Evolutionary conservation across 1,140 invertebrate species (phyloP).

Genomic region (Drosophila subpulchrella): DNA sequence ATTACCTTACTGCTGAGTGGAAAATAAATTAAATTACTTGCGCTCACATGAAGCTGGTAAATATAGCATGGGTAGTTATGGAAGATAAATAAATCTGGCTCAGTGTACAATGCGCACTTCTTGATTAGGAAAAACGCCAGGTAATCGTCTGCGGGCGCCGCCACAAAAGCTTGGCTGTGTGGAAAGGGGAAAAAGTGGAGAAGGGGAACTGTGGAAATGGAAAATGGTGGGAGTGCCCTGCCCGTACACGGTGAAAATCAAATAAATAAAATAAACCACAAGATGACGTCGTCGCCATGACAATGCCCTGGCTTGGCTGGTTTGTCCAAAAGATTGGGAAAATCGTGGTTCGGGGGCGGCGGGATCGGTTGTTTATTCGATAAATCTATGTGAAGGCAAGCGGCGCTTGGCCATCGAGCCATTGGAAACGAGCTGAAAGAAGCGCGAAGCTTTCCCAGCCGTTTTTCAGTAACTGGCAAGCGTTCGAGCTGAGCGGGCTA

Average conservation of each 20-base stretch:
- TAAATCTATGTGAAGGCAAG: conserved; percentile 73
- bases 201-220: neutral
- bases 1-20: neutral
- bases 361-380: conserved; percentile 77
- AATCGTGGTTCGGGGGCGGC: conserved; percentile 17
- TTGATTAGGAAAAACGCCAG: conserved; percentile 70
- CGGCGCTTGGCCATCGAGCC: conserved; percentile 43
- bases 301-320: conserved; percentile 44
- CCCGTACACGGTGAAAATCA: conserved; percentile 60
- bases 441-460: conserved; percentile 20
- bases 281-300: conserved; percentile 78
- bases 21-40: neutral
- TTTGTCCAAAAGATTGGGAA: conserved; percentile 6
- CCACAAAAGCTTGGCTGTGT: conserved; percentile 55
- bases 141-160: conserved; percentile 67
- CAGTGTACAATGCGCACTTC: conserved; percentile 60
- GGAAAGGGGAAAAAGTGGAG: neutral
- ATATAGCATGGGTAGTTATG: neutral
- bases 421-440: conserved; percentile 25
- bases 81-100: neutral
- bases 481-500: conserved; percentile 72
- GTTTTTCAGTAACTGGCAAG: conserved; percentile 67
- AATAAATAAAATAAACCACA: conserved; percentile 81
- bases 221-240: conserved; percentile 6
- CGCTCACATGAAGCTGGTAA: neutral